phyloP scores from a whole-genome alignment of 2,113 vertebrate species.

The Baryphthengus martii region DNA sequence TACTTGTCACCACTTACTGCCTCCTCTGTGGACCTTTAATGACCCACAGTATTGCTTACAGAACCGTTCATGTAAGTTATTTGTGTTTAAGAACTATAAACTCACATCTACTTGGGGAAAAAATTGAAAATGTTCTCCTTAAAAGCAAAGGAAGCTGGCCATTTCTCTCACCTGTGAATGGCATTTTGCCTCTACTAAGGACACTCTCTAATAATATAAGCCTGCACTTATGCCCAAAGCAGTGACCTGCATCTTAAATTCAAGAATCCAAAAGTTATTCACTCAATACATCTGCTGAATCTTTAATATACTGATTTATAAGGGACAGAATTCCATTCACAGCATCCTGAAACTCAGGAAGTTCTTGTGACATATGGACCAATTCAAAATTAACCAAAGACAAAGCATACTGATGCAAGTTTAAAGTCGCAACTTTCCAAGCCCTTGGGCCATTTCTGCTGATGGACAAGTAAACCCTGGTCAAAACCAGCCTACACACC shows the following conservation, averaged over 20 bases:
- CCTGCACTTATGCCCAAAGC: not conserved
- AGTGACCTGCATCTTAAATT: not conserved
- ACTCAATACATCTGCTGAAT: not conserved
- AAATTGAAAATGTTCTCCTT: not conserved
- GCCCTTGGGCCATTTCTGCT: too few species aligned
- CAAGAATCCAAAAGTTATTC: not conserved
- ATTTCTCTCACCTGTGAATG: not conserved
- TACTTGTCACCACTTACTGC: constrained; percentile 25
- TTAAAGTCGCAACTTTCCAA: not conserved
- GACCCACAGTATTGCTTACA: not conserved
- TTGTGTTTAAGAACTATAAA: not conserved
- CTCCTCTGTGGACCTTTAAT: not conserved
- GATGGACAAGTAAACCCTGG: too few species aligned
- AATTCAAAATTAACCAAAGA: not conserved
- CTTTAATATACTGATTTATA: not conserved
- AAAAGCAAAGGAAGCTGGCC: not conserved
- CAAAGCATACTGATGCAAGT: not conserved
- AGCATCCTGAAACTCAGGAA: not conserved
- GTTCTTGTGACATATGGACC: not conserved
- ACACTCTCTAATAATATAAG: not conserved
- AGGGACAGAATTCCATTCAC: not conserved
- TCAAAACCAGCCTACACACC: not conserved
- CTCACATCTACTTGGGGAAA: not conserved
- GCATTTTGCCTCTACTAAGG: not conserved
- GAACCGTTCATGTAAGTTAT: not conserved